Base-by-base conservation (phyloP, 2,797 vertebrate genomes). In the Trichosurus vulpecula region DNA sequence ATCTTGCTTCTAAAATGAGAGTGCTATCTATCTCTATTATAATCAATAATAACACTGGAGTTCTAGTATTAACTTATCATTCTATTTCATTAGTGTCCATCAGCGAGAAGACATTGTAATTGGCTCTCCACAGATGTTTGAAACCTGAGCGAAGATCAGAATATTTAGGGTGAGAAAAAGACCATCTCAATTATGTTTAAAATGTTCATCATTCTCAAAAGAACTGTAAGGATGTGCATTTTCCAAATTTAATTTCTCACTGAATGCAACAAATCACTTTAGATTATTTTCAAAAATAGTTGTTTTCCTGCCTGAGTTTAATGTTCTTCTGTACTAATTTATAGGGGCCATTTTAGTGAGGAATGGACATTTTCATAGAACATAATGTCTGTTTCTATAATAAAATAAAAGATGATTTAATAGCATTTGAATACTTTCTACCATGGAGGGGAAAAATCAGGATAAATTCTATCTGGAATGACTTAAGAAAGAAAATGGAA, bases 1-100 rank as follows among this genome's bases (percentile, higher is more conserved):
- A 96, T 95, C 27, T 94, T 96, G 3, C 4, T 74, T 98, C 61
- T 94, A 95, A 98, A 97, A 92, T 56, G 8, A 51, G 97, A 93
- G 6, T 0, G 0, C 6, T 97, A 8, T 55, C 94, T 6, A 1
- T 96, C 52, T 90, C 14, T 95, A 1, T 97, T 97, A 97, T 52
- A 81, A 96, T 98, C 54, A 90, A 1, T 29, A 57, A 5, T 74
- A 96, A 13, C 29, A 90, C 30, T 93, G 14, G 16, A n/a, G 52
- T 10, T 1, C 47, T 97, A 4, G 54, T 19, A 95, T 94, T 96
- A 96, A 91, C 52, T n/a, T 97, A 89, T 97, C 27, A 54, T 93
- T 94, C 35, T 93, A 96, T 56, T 94, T 96, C 41, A 91, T 97
- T 97, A 93, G 0, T 52, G 9, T 51, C 4, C 31, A 81, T 92